Percentiles rank a stretch among this genome's conserved stretches.
Evolutionary conservation across 1,140 invertebrate genomes (phyloP).

Genomic region (Ptiloglossa arizonensis): DNA sequence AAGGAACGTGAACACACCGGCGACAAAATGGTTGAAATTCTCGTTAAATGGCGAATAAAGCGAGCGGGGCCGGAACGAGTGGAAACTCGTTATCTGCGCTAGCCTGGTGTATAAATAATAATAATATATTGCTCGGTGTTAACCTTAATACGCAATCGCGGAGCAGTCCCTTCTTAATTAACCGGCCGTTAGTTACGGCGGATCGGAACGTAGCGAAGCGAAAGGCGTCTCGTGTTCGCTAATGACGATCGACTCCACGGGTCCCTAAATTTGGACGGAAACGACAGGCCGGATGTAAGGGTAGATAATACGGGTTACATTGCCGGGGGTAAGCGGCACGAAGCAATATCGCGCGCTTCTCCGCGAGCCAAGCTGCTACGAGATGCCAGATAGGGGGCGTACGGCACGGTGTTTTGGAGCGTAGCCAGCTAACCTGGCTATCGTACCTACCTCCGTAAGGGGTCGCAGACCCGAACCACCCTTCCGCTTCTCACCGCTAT

Average conservation of each 20-base stretch:
- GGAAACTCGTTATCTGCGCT: too few relatives aligned
- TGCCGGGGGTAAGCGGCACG: constrained; percentile 42
- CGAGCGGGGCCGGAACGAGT: too few relatives aligned
- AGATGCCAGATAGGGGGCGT: constrained; percentile 63
- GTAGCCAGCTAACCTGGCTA: constrained; percentile 60
- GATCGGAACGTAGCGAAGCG: constrained; percentile 18
- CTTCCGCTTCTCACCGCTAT: constrained; percentile 33
- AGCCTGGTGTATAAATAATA: too few relatives aligned
- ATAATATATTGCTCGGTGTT: constrained; percentile 5
- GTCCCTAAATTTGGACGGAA: constrained; percentile 40
- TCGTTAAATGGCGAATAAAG: too few relatives aligned
- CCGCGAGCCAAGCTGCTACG: constrained; percentile 60
- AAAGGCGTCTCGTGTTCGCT: constrained; percentile 28
- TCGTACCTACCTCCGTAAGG: constrained; percentile 39
- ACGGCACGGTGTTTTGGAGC: constrained; percentile 62
- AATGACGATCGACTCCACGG: constrained; percentile 45
- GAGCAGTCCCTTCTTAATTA: constrained; percentile 42
- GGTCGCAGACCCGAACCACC: constrained; percentile 44
- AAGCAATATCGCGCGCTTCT: constrained; percentile 61
- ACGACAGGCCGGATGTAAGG: constrained; percentile 50
- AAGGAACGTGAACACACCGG: too few relatives aligned
- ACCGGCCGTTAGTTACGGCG: constrained; percentile 30
- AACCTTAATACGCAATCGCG: constrained; percentile 44
- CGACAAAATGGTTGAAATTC: too few relatives aligned
- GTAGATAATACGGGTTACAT: constrained; percentile 51